Evolutionary conservation across 2,888 invertebrate species (phyloP).

Genomic region (Kryphioiulus occultus): DNA sequence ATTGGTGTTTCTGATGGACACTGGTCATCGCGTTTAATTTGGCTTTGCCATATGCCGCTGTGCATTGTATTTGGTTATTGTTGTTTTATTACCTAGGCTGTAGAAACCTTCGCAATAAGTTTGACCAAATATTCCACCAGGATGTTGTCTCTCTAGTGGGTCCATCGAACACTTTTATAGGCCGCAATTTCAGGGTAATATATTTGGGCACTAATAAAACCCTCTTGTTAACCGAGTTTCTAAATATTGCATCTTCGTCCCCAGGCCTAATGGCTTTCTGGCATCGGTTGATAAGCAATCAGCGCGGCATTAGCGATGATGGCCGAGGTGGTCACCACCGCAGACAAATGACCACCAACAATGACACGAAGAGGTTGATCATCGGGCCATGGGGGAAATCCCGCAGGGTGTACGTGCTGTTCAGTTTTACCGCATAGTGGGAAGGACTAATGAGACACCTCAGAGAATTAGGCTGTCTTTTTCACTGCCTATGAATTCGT

Average conservation of each 20-base stretch:
- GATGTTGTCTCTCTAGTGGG: not conserved
- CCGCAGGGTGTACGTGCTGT: not conserved
- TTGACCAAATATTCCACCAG: not conserved
- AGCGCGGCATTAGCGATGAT: constrained; percentile 1
- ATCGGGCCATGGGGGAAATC: not conserved
- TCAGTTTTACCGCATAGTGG: not conserved
- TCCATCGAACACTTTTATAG: not conserved
- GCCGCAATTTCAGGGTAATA: not conserved
- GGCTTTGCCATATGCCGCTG: not conserved
- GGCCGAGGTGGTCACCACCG: not conserved
- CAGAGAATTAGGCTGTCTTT: not conserved
- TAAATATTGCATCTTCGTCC: constrained; percentile 20
- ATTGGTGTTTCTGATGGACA: not conserved
- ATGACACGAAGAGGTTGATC: not conserved
- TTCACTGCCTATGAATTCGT: not conserved
- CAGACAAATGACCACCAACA: constrained; percentile 6
- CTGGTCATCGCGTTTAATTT: not conserved
- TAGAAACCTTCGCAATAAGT: not conserved
- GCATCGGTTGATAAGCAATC: constrained; percentile 17
- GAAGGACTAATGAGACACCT: not conserved
- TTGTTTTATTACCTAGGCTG: not conserved
- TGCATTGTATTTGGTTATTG: not conserved
- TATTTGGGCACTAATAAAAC: not conserved
- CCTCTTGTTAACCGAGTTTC: constrained; percentile 4
- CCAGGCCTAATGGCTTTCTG: not conserved